These are phyloP conservation scores for Leptinotarsa lineolata DNA, from an alignment of 1,140 invertebrate species.

Conservation along the genomic window DNA sequence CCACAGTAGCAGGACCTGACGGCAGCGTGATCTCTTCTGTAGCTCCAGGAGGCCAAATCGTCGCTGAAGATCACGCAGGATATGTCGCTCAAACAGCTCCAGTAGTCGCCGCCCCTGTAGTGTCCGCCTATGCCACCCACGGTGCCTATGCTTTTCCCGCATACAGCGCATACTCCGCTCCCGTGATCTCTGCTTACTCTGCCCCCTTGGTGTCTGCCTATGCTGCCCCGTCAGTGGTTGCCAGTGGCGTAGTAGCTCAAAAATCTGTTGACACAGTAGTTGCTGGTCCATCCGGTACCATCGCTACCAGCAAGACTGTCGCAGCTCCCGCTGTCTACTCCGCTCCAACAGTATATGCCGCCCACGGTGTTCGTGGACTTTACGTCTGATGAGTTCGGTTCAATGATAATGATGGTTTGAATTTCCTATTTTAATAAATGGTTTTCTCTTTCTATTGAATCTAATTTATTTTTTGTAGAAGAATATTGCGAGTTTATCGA, in stretches of 20 bases:
- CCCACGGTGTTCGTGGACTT: constrained; percentile 13
- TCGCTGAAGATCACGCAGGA: constrained; percentile 38
- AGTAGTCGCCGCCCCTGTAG: constrained; percentile 30
- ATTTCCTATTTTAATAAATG: not conserved
- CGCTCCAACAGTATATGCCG: not conserved
- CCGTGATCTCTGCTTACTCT: constrained; percentile 4
- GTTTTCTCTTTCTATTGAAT: too few species aligned
- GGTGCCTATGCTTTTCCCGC: constrained; percentile 19
- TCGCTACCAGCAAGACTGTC: constrained; percentile 30
- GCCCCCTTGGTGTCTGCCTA: constrained; percentile 23
- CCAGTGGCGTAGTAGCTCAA: constrained; percentile 28
- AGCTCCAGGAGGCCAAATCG: constrained; percentile 40
- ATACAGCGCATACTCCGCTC: constrained; percentile 17
- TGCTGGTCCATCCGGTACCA: constrained; percentile 40
- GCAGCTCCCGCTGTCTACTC: not conserved
- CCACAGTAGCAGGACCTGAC: constrained; percentile 43
- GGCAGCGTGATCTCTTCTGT: constrained; percentile 45
- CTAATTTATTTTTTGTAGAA: not conserved
- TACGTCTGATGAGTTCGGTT: constrained; percentile 3
- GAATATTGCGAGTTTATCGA: constrained; percentile 5
- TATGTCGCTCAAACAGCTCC: constrained; percentile 35
- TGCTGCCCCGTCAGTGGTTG: constrained; percentile 28
- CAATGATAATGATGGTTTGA: not conserved
- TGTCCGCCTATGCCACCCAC: constrained; percentile 28
- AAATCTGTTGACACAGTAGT: constrained; percentile 28